Conservation (phyloP, 2,888 invertebrate genomes). For the Atrina japonica region DNA sequence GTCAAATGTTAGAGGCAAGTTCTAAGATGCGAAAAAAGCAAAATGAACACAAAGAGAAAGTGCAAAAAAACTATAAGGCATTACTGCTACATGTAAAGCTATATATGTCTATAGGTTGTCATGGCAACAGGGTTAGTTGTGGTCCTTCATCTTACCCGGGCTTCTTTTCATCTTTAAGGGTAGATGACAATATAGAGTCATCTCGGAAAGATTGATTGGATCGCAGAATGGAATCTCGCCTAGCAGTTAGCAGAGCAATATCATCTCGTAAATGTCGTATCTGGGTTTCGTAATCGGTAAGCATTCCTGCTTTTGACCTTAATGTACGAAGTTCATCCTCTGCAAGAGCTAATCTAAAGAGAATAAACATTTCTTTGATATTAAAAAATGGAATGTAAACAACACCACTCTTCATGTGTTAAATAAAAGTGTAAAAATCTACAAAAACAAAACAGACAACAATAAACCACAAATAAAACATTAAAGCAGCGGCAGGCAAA, state of each 20-base stretch:
- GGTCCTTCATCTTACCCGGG: slow-evolving; percentile 40
- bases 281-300: slow-evolving; percentile 78
- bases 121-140: slow-evolving; percentile 8
- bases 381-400: slow-evolving; percentile 5
- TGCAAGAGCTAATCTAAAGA: slow-evolving; percentile 71
- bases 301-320: slow-evolving; percentile 72
- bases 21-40: no score
- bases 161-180: slow-evolving; percentile 41
- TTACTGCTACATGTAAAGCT: no score
- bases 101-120: not conserved
- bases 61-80: no score
- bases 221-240: slow-evolving; percentile 66
- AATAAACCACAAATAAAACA: no score
- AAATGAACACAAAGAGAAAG: no score
- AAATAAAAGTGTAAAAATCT: not conserved
- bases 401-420: slow-evolving; percentile 4
- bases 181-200: slow-evolving; percentile 44
- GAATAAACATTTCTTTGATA: slow-evolving; percentile 30
- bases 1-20: no score
- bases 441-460: no score
- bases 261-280: slow-evolving; percentile 78
- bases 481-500: no score
- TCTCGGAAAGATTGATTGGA: slow-evolving; percentile 52
- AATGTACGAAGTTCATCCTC: slow-evolving; percentile 75
- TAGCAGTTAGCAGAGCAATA: slow-evolving; percentile 73